Evolutionary conservation across 2,113 vertebrate genomes (phyloP), one percentile per base, ranked within the genome.

Genomic region (Papio anubis): DNA sequence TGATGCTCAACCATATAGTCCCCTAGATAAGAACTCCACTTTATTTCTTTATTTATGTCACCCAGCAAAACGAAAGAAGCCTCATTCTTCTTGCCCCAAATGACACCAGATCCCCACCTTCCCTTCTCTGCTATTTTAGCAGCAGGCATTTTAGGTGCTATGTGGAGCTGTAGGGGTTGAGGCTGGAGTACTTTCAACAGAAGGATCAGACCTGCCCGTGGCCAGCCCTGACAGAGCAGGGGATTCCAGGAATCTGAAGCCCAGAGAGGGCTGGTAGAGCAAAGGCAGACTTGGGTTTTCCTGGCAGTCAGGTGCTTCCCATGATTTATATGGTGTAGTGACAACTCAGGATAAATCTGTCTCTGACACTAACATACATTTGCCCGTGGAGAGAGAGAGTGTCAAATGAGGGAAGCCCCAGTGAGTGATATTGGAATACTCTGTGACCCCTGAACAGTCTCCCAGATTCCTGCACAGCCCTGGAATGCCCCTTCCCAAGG

Each of bases 321-420:
- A 11, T 66, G 4, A 52, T 30, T 82, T 35, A 4, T 0, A 2
- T 32, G 64, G 92, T 35, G 17, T 4, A 4, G 30, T 17, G 48
- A 21, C 21, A 8, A 3, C 59, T 61, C 2, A 4, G 50, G 50
- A 10, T 17, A 10, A 43, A 23, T 32, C 38, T 0, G 0, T 68
- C 59, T 80, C 70, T 13, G 59, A 78, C 0, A 0, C n/a, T 30
- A n/a, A 6, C 43, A 2, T 5, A 7, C 21, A 1, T 35, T 20
- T 23, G 18, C 25, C 32, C 5, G 0, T 1, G 27, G 18, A 18
- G 43, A 32, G 72, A 64, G 21, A 50, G 25, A 21, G 2, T 4
- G 10, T 43, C 38, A 84, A 40, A 50, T 21, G n/a, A 25, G 12
- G 52, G 82, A 25, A 55, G 64, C 30, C 32, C 4, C 52, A 16